A percentile compares a stretch with the other conserved stretches of the same genome.
phyloP scores from a whole-genome alignment of 2,113 vertebrate genomes.

The Rhizomys pruinosus region DNA sequence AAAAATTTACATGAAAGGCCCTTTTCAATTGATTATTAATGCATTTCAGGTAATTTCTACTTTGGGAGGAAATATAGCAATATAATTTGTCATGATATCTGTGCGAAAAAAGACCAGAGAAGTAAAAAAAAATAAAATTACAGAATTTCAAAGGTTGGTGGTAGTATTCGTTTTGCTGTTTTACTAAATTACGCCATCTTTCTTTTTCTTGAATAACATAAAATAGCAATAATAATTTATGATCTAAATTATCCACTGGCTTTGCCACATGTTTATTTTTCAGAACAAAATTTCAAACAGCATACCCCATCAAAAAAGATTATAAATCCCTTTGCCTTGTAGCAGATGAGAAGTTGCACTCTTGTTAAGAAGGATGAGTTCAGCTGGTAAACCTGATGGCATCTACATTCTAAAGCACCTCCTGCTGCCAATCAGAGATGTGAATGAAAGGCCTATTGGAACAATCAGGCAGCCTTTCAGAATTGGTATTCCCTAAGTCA shows the following conservation, averaged over 20 bases:
- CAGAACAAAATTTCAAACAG: constrained; percentile 53
- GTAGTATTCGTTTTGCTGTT: constrained; percentile 45
- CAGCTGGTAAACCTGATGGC: constrained; percentile 50
- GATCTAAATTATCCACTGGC: constrained; percentile 11
- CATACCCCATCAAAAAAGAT: neutral
- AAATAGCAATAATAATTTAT: constrained; percentile 32
- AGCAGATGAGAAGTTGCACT: constrained; percentile 55
- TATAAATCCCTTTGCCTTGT: constrained; percentile 64
- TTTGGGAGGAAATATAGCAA: neutral
- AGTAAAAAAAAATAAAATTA: neutral
- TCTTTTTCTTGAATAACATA: constrained; percentile 43
- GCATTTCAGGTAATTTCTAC: constrained; percentile 44
- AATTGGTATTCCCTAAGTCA: constrained; percentile 53
- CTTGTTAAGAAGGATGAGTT: constrained; percentile 45
- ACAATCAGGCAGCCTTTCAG: constrained; percentile 55
- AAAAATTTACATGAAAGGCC: constrained; percentile 42
- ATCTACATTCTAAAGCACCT: constrained; percentile 51
- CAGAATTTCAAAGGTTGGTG: constrained; percentile 25
- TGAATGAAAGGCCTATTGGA: constrained; percentile 27
- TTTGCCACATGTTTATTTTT: constrained; percentile 61
- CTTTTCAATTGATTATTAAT: constrained; percentile 42
- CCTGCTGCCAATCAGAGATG: constrained; percentile 26
- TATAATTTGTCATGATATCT: constrained; percentile 58
- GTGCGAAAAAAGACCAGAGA: constrained; percentile 15
- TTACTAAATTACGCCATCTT: constrained; percentile 50